These are phyloP conservation scores for Philopotamus ludificatus DNA, from an alignment of 1,140 invertebrate species.

Conservation along the genomic window DNA sequence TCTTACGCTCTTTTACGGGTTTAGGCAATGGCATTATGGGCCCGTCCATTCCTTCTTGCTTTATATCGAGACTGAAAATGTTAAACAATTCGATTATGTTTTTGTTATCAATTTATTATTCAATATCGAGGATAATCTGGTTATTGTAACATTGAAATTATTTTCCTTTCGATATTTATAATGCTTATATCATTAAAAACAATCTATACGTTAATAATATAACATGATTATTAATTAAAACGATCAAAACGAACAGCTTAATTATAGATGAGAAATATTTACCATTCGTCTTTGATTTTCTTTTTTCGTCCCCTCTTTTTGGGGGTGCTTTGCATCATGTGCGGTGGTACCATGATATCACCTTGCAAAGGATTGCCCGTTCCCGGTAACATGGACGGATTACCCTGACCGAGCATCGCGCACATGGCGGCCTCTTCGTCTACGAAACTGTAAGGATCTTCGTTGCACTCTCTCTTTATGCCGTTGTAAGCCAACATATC, in stretches of 20 bases:
- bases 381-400: conserved; percentile 41
- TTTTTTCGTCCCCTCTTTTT: conserved; percentile 82
- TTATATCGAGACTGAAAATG: conserved; percentile 64
- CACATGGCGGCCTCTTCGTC: conserved; percentile 68
- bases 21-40: conserved; percentile 49
- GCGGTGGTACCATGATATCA: conserved; percentile 51
- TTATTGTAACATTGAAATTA: background rate
- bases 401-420: conserved; percentile 51
- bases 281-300: conserved; percentile 67
- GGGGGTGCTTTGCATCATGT: conserved; percentile 62
- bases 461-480: conserved; percentile 64
- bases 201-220: no score
- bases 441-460: conserved; percentile 79
- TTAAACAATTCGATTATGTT: no score
- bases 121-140: background rate
- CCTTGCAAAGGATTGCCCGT: conserved; percentile 42
- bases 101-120: background rate
- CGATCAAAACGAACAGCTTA: background rate
- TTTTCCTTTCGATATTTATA: background rate
- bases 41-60: conserved; percentile 57
- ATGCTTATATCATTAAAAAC: background rate
- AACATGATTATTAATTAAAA: no score
- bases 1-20: conserved; percentile 86
- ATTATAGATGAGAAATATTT: conserved; percentile 43
- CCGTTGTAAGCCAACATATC: conserved; percentile 45